Conservation (phyloP, 2,113 vertebrate species). For the Ellobius talpinus region DNA sequence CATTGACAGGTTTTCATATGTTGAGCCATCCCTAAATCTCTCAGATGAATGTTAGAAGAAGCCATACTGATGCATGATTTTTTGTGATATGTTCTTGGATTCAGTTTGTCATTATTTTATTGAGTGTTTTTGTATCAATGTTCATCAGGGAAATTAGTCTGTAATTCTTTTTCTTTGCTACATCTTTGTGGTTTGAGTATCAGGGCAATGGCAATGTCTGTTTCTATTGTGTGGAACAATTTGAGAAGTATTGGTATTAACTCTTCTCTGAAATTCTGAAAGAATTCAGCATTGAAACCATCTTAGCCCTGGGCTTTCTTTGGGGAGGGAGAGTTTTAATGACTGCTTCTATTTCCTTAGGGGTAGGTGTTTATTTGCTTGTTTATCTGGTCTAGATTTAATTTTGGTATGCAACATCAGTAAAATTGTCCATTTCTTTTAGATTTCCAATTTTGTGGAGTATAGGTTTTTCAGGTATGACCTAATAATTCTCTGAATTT, state of each 20-base stretch:
- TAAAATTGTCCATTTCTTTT: not conserved
- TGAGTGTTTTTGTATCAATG: not conserved
- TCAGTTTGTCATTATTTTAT: not conserved
- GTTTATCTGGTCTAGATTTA: not conserved
- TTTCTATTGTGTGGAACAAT: not conserved
- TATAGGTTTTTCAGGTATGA: not conserved
- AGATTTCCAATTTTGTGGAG: not conserved
- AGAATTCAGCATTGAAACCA: not conserved
- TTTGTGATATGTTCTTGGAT: not conserved
- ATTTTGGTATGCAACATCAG: not conserved
- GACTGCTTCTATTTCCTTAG: not conserved
- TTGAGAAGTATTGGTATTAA: not conserved
- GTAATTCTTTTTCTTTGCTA: not conserved
- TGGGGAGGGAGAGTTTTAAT: not conserved
- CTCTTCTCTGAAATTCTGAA: not conserved
- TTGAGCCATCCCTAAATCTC: not conserved
- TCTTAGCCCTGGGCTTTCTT: not conserved
- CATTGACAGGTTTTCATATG: not conserved
- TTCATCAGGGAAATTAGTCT: not conserved
- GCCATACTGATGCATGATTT: not conserved
- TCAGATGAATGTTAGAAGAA: not conserved
- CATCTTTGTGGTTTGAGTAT: not conserved
- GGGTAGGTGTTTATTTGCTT: not conserved
- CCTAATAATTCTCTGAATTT: too few relatives aligned
- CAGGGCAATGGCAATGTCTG: not conserved